Evolutionary conservation across 2,797 vertebrate genomes (phyloP).

Genomic region (Neoniphon sammara): DNA sequence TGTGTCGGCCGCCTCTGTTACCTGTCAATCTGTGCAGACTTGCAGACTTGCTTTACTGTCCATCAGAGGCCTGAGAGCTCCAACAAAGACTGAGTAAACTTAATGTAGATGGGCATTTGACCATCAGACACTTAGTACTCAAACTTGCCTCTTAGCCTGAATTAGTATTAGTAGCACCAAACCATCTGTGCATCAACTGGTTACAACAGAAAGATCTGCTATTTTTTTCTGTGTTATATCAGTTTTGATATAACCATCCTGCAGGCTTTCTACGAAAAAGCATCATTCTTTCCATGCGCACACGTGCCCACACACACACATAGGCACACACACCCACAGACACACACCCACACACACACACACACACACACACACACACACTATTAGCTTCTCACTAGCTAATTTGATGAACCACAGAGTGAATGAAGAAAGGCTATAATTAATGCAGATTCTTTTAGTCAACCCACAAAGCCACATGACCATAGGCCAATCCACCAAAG

Average conservation of each 20-base stretch:
- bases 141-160: constrained; percentile 15
- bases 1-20: constrained; percentile 50
- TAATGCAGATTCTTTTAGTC: constrained; percentile 83
- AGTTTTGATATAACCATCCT: neutral
- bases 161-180: constrained; percentile 16
- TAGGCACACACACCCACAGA: no score
- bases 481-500: constrained; percentile 75
- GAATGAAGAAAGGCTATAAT: constrained; percentile 76
- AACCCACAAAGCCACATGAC: constrained; percentile 77
- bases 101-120: constrained; percentile 37
- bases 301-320: neutral
- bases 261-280: neutral
- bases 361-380: constrained; percentile 21
- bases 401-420: constrained; percentile 66
- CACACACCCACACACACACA: no score
- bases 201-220: neutral
- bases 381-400: constrained; percentile 68
- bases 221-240: neutral
- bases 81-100: constrained; percentile 44
- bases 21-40: constrained; percentile 38
- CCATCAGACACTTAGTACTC: constrained; percentile 45
- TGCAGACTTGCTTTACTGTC: constrained; percentile 23
- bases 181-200: neutral
- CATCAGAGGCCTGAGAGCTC: constrained; percentile 13
- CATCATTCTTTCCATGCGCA: neutral